Evolutionary conservation across 1,140 invertebrate genomes (phyloP).

Genomic region (Brachystomella parvula): DNA sequence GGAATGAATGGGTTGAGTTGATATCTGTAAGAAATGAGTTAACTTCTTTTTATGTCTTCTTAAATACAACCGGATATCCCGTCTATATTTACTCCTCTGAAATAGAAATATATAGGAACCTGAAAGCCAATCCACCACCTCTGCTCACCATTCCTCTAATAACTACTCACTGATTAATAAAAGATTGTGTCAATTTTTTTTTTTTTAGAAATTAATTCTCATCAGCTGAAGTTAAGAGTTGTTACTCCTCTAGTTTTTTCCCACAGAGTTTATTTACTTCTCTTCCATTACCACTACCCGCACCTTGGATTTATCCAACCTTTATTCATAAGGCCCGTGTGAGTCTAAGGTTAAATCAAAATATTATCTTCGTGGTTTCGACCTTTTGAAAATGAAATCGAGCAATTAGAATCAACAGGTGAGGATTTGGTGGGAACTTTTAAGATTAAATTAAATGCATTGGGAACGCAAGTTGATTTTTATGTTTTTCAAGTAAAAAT

Average conservation of each 20-base stretch:
- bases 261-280: conserved; percentile 9
- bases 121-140: too few relatives aligned
- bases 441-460: too few relatives aligned
- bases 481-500: too few relatives aligned
- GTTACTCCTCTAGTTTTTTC: neutral
- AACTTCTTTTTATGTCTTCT: neutral
- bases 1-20: conserved; percentile 5
- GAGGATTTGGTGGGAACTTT: neutral
- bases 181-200: conserved; percentile 3
- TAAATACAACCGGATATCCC: conserved; percentile 12
- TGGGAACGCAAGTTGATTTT: too few relatives aligned
- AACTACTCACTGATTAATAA: too few relatives aligned
- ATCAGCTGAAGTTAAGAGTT: conserved; percentile 4
- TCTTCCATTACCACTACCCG: neutral
- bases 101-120: neutral
- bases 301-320: too few relatives aligned
- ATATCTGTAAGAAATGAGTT: neutral
- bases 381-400: too few relatives aligned
- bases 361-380: too few relatives aligned
- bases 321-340: neutral
- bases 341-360: neutral
- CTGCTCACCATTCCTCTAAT: too few relatives aligned
- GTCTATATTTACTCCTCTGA: neutral
- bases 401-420: neutral
- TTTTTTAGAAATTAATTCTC: neutral